A percentile compares a stretch with the other conserved stretches of the same genome.
phyloP scores from a whole-genome alignment of 2,113 vertebrate species.

The Prochilodus magdalenae region DNA sequence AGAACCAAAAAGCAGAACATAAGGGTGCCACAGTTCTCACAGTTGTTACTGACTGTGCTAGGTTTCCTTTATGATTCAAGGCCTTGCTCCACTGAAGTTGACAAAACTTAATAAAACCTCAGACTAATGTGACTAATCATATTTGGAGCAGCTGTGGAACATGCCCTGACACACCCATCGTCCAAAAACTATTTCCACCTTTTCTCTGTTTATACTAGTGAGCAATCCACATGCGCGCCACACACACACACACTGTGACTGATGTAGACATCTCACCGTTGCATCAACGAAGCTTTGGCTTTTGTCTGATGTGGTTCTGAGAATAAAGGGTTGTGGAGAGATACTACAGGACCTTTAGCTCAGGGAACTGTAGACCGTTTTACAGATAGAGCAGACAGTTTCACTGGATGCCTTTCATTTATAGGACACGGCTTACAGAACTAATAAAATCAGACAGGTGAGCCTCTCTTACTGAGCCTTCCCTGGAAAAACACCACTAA shows the following conservation, averaged over 20 bases:
- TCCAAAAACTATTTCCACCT: constrained; percentile 8
- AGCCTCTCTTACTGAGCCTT: not conserved
- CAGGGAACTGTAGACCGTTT: constrained; percentile 7
- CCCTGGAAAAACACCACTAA: constrained; percentile 7
- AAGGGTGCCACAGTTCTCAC: too few relatives aligned
- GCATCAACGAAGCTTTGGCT: constrained; percentile 33
- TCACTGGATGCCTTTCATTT: constrained; percentile 36
- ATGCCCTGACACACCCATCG: not conserved
- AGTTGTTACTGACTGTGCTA: too few relatives aligned
- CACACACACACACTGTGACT: constrained; percentile 20
- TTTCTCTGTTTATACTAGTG: constrained; percentile 23
- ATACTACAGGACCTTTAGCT: constrained; percentile 23
- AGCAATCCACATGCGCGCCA: not conserved
- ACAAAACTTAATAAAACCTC: constrained; percentile 7
- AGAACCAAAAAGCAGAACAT: too few relatives aligned
- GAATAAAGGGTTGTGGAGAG: constrained; percentile 25
- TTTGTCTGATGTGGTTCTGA: constrained; percentile 44
- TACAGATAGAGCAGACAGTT: constrained; percentile 26
- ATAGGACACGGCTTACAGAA: constrained; percentile 1
- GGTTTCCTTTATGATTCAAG: not conserved
- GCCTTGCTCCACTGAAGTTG: not conserved
- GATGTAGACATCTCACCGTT: constrained; percentile 41
- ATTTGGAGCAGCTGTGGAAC: constrained; percentile 39
- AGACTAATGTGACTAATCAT: constrained; percentile 56
- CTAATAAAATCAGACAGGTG: constrained; percentile 39